These are phyloP conservation scores for Hylia prasina DNA, from an alignment of 2,113 vertebrate species.

Conservation along the genomic window DNA sequence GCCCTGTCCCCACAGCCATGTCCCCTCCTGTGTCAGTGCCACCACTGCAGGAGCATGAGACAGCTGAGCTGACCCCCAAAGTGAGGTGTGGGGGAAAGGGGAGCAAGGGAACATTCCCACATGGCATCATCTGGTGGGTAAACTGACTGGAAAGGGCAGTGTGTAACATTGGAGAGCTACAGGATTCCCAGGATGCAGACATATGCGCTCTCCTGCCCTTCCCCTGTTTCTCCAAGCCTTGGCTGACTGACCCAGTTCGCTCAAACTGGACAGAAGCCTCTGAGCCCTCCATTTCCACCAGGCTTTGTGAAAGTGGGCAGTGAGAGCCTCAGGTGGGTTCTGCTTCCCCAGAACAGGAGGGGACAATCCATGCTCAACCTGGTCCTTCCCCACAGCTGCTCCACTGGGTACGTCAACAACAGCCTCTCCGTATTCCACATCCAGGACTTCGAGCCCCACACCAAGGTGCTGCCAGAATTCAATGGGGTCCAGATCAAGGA, in stretches of 20 bases:
- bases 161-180: fast-evolving
- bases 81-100: fast-evolving
- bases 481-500: conserved; percentile 32
- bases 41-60: fast-evolving
- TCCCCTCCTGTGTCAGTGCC: not conserved
- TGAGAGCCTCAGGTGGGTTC: not conserved
- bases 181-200: not conserved
- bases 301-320: not conserved
- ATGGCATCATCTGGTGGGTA: not conserved
- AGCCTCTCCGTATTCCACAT: conserved; percentile 80
- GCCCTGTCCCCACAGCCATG: fast-evolving
- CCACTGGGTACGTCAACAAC: conserved; percentile 84
- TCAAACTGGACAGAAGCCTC: not conserved
- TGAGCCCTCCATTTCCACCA: not conserved
- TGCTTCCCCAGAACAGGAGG: not conserved
- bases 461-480: not conserved
- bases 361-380: not conserved
- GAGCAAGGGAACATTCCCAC: not conserved
- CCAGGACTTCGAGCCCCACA: conserved; percentile 60
- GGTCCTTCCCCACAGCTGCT: conserved; percentile 74
- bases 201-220: not conserved
- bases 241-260: not conserved
- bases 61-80: not conserved
- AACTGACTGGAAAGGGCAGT: not conserved
- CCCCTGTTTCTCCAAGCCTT: not conserved